Conservation (phyloP, 2,113 vertebrate genomes). For the Aegithalos caudatus region DNA sequence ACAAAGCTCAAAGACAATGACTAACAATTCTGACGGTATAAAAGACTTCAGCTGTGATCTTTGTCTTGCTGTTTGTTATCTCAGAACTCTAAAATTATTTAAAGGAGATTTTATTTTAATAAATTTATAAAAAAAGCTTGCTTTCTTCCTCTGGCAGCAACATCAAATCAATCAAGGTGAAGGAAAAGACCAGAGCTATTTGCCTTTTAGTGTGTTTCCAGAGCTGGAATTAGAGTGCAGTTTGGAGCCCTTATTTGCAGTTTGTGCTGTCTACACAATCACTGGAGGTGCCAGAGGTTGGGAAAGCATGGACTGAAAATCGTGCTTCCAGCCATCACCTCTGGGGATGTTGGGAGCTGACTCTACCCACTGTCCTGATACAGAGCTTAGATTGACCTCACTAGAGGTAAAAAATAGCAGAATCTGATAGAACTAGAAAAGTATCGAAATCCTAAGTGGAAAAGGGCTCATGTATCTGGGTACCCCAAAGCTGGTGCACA, state of each 20-base stretch:
- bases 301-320: not conserved
- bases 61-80: conserved; percentile 67
- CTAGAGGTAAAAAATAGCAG: not conserved
- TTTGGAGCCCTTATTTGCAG: not conserved
- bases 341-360: not conserved
- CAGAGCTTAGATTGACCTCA: not conserved
- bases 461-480: not conserved
- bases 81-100: conserved; percentile 64
- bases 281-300: not conserved
- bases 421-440: not conserved
- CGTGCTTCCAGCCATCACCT: not conserved
- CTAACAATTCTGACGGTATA: conserved; percentile 67
- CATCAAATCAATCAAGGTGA: conserved; percentile 70
- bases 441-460: not conserved
- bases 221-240: not conserved
- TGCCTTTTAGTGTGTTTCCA: conserved; percentile 2
- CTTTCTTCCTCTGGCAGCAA: conserved; percentile 29
- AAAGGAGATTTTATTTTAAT: conserved; percentile 61
- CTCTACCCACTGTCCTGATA: not conserved
- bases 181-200: conserved; percentile 31
- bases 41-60: conserved; percentile 67
- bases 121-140: not conserved
- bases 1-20: conserved; percentile 73
- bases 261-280: not conserved
- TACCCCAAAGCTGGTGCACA: not conserved